phyloP scores from a whole-genome alignment of 2,888 invertebrate genomes.

The Ischnus inquisitorius region DNA sequence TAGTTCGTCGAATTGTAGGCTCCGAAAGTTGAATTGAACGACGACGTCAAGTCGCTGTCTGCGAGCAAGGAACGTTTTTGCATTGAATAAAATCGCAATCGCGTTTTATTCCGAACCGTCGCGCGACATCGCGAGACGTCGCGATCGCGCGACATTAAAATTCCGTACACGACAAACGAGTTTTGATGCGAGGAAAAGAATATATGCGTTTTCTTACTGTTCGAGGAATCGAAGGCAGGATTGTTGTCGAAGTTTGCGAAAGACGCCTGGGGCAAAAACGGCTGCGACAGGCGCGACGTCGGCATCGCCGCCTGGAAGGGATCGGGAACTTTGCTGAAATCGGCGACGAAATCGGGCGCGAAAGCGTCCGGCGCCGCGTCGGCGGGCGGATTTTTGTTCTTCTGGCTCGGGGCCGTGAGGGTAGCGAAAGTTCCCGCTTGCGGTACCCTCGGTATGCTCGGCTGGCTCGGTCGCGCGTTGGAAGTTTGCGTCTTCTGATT shows the following conservation, averaged over 20 bases:
- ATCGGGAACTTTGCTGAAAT: slow-evolving; percentile 83
- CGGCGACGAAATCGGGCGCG: slow-evolving; percentile 83
- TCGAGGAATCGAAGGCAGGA: slow-evolving; percentile 88
- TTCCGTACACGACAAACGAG: background rate
- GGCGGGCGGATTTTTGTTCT: slow-evolving; percentile 72
- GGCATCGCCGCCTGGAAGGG: slow-evolving; percentile 80
- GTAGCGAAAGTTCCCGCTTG: slow-evolving; percentile 76
- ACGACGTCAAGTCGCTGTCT: slow-evolving; percentile 64
- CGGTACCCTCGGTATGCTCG: slow-evolving; percentile 80
- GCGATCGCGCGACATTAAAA: background rate
- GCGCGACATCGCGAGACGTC: background rate
- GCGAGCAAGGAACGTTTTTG: slow-evolving; percentile 25
- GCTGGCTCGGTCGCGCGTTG: slow-evolving; percentile 67
- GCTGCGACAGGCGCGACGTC: slow-evolving; percentile 80
- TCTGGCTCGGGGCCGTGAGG: slow-evolving; percentile 71
- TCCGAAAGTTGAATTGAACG: slow-evolving; percentile 72
- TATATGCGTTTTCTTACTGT: slow-evolving; percentile 72
- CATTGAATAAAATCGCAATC: background rate
- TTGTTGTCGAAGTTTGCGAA: slow-evolving; percentile 92
- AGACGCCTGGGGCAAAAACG: slow-evolving; percentile 84
- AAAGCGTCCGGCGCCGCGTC: slow-evolving; percentile 79
- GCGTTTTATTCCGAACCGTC: background rate
- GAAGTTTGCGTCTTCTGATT: slow-evolving; percentile 71
- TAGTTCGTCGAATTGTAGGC: slow-evolving; percentile 75
- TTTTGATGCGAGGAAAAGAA: background rate